phyloP scores from a whole-genome alignment of 2,113 vertebrate species.

The Tragelaphus buxtoni region DNA sequence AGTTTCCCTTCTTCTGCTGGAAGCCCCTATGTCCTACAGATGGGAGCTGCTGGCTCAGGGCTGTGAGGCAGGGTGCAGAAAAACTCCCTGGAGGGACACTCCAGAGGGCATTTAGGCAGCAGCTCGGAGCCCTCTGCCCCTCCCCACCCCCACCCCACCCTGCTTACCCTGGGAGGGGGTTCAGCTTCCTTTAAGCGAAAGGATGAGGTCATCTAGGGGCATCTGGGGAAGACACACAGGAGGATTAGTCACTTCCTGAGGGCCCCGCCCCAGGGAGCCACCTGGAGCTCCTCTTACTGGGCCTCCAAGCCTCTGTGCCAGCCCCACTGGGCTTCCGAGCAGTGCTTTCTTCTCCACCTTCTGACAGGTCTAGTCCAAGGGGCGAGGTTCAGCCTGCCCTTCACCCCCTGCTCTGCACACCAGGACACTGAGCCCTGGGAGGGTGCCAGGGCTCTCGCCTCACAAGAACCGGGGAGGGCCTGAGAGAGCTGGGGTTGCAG shows the following conservation, averaged over 20 bases:
- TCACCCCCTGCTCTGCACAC: background rate
- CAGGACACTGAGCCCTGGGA: too few relatives aligned
- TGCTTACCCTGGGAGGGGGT: background rate
- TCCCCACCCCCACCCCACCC: background rate
- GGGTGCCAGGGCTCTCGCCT: background rate
- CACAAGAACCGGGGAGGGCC: background rate
- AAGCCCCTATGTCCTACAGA: background rate
- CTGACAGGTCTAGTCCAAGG: background rate
- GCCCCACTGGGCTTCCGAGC: background rate
- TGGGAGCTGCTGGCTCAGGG: background rate
- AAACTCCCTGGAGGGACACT: background rate
- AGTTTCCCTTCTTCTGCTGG: background rate
- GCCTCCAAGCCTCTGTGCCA: background rate
- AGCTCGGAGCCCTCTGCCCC: background rate
- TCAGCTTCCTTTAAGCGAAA: background rate
- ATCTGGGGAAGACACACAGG: background rate
- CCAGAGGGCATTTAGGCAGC: background rate
- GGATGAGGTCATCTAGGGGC: background rate
- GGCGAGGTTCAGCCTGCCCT: background rate
- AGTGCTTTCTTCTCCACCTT: background rate
- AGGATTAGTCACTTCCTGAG: background rate
- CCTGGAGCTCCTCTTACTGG: background rate
- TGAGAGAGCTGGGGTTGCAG: background rate
- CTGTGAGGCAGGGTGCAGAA: background rate
- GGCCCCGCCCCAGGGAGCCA: background rate